Evolutionary conservation across 2,113 vertebrate species (phyloP).

Genomic region (Ceyx melanurus): DNA sequence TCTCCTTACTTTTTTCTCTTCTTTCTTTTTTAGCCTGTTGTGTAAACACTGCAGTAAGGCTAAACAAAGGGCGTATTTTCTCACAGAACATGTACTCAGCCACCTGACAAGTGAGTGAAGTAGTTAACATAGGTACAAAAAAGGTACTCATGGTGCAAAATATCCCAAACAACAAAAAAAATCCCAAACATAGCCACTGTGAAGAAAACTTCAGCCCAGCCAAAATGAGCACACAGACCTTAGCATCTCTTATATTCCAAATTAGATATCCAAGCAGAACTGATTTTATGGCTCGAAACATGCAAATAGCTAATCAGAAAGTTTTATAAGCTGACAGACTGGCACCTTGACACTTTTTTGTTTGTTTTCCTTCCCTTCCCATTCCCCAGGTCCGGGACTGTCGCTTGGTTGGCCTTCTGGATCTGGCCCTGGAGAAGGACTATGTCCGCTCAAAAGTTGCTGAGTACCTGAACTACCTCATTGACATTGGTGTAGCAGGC

Average conservation of each 20-base stretch:
- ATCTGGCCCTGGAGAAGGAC: constrained; percentile 83
- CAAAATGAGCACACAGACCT: background rate
- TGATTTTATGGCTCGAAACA: background rate
- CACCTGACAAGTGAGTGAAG: background rate
- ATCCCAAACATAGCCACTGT: background rate
- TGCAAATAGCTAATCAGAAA: background rate
- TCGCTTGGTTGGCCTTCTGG: constrained; percentile 68
- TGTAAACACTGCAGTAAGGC: background rate
- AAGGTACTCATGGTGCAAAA: rapidly evolving
- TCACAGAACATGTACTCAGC: background rate
- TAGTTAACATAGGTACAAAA: background rate
- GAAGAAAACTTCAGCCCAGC: background rate
- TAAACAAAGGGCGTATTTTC: background rate
- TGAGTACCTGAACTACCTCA: constrained; percentile 82
- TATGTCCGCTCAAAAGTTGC: constrained; percentile 78
- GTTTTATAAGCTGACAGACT: background rate
- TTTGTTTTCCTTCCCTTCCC: too few species aligned
- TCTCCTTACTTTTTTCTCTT: too few species aligned
- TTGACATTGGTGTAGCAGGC: constrained; percentile 88
- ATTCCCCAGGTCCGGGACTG: background rate
- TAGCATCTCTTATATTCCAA: background rate
- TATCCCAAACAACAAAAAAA: background rate
- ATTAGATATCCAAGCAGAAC: background rate
- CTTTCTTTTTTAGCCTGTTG: background rate
- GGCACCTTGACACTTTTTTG: background rate